Evolutionary conservation across 1,140 invertebrate genomes (phyloP).

Genomic region (Trachymyrmex septentrionalis): DNA sequence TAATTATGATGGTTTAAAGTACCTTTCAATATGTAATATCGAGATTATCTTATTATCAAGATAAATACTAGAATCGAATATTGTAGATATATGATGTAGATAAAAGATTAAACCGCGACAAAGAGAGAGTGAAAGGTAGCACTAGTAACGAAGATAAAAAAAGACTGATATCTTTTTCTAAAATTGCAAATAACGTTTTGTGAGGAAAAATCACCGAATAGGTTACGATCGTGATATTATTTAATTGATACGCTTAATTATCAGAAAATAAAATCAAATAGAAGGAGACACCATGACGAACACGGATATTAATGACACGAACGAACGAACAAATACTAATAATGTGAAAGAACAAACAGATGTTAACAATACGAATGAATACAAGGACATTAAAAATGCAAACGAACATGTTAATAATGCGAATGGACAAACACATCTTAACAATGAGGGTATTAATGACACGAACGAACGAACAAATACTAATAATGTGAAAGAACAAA

Average conservation of each 20-base stretch:
- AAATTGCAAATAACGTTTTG: not conserved
- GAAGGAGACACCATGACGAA: not conserved
- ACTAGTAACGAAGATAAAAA: not conserved
- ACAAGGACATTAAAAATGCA: not conserved
- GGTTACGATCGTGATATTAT: not conserved
- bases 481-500: not conserved
- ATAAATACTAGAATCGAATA: conserved; percentile 10
- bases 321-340: not conserved
- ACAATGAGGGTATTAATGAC: not conserved
- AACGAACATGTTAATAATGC: not conserved
- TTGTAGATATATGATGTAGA: conserved; percentile 13
- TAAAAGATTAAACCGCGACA: not conserved
- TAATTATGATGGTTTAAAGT: conserved; percentile 35
- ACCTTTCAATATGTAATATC: conserved; percentile 23
- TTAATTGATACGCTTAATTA: not conserved
- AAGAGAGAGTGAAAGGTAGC: not conserved
- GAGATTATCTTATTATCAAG: conserved; percentile 20
- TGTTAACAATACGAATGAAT: not conserved
- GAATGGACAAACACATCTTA: not conserved
- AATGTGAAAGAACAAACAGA: not conserved
- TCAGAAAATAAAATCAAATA: not conserved
- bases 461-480: not conserved
- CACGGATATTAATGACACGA: not conserved
- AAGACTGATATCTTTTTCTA: not conserved
- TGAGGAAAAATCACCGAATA: not conserved